Evolutionary conservation across 1,140 invertebrate species (phyloP).

Genomic region (Hermetia illucens): DNA sequence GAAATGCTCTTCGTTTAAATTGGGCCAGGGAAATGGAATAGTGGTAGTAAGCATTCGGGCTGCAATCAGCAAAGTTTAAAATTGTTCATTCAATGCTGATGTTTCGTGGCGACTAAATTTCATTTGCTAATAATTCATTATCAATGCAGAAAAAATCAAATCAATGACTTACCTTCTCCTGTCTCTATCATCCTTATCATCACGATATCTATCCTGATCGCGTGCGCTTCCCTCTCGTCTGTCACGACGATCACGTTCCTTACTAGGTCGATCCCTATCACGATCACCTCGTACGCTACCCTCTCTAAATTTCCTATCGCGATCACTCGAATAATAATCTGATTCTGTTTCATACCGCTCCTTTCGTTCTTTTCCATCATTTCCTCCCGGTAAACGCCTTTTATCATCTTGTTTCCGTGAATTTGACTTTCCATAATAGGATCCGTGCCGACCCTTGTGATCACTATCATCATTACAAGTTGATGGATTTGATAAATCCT

Average conservation of each 20-base stretch:
- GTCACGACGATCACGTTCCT: slow-evolving; percentile 5
- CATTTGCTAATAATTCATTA: too few relatives aligned
- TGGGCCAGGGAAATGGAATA: too few relatives aligned
- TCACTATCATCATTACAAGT: slow-evolving; percentile 10
- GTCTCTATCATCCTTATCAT: slow-evolving; percentile 21
- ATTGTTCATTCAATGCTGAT: too few relatives aligned
- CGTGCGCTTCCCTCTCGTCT: slow-evolving; percentile 10
- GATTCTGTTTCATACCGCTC: slow-evolving; percentile 35
- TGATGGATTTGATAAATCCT: slow-evolving; percentile 8
- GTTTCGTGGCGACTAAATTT: too few relatives aligned
- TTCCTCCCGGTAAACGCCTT: slow-evolving; percentile 30
- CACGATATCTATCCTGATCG: slow-evolving; percentile 11
- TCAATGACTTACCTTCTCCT: slow-evolving; percentile 5
- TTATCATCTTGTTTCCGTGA: slow-evolving; percentile 14
- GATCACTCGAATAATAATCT: slow-evolving; percentile 35
- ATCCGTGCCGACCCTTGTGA: background rate
- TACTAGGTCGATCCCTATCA: slow-evolving; percentile 4
- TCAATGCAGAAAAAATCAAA: too few relatives aligned
- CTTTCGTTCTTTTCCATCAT: slow-evolving; percentile 30
- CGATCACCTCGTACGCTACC: slow-evolving; percentile 12
- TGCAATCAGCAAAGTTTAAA: too few relatives aligned
- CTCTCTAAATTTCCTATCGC: slow-evolving; percentile 13
- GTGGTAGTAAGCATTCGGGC: too few relatives aligned
- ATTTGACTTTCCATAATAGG: slow-evolving; percentile 2
- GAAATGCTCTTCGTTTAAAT: too few relatives aligned